phyloP scores from a whole-genome alignment of 30 jellyfish, hydroid and myxozoan genomes.

The Aurelia coerulea region DNA sequence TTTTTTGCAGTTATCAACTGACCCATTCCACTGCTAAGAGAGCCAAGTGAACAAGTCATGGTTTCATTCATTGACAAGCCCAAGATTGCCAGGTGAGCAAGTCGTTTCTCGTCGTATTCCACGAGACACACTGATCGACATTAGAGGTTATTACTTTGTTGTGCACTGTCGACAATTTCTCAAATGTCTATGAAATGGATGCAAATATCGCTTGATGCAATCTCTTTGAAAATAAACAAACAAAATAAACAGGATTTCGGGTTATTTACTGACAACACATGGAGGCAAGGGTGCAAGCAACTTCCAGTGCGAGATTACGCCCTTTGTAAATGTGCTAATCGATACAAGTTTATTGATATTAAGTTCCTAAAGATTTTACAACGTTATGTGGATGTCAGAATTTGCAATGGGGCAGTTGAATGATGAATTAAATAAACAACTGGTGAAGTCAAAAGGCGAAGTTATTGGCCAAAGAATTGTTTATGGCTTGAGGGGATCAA shows the following conservation, averaged over 20 bases:
- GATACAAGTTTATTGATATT: constrained; percentile 15
- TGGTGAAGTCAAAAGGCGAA: not conserved
- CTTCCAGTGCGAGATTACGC: constrained; percentile 71
- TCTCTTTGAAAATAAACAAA: too few species aligned
- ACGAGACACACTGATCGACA: too few species aligned
- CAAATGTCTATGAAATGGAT: too few species aligned
- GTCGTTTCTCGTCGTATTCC: too few species aligned
- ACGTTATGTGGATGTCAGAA: constrained; percentile 86
- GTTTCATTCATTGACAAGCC: too few species aligned
- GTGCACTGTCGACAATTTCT: too few species aligned
- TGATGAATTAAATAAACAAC: constrained; percentile 32
- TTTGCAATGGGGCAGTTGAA: constrained; percentile 83
- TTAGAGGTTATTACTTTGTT: too few species aligned
- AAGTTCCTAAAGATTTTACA: not conserved
- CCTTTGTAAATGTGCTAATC: constrained; percentile 75
- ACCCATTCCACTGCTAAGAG: too few species aligned
- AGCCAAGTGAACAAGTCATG: too few species aligned
- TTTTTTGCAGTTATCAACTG: too few species aligned
- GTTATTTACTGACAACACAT: constrained; percentile 44
- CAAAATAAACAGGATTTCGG: constrained; percentile 23
- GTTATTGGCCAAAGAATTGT: constrained; percentile 20
- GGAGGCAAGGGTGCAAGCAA: constrained; percentile 56
- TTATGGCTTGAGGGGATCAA: constrained; percentile 58
- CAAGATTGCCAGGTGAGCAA: too few species aligned
- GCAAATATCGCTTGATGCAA: too few species aligned